Percentiles rank a stretch among this genome's conserved stretches.
phyloP scores from a whole-genome alignment of 2,888 invertebrate species.

The Temnothorax rugatulus region DNA sequence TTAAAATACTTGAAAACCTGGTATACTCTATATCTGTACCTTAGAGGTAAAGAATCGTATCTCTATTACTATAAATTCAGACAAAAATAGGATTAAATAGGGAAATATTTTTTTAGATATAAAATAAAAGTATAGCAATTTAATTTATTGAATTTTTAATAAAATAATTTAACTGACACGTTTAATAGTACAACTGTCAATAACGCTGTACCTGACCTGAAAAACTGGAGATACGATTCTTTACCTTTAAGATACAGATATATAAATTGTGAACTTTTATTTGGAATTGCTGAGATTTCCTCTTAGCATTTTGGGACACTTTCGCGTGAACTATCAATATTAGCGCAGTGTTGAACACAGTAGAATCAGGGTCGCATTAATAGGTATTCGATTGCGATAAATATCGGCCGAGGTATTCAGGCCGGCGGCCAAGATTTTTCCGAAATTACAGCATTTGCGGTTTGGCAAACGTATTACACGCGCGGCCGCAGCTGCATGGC shows the following conservation, averaged over 20 bases:
- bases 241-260: not conserved
- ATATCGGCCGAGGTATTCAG: conserved; percentile 67
- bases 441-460: conserved; percentile 77
- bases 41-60: no score
- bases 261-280: not conserved
- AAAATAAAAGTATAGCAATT: no score
- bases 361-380: conserved; percentile 22
- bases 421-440: conserved; percentile 82
- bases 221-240: no score
- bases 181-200: no score
- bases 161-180: no score
- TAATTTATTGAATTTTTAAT: no score
- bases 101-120: no score
- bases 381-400: conserved; percentile 56
- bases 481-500: conserved; percentile 80
- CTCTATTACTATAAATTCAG: no score
- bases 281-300: not conserved
- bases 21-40: no score
- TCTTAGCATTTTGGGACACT: not conserved
- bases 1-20: no score
- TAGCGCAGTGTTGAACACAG: not conserved
- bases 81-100: no score
- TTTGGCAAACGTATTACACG: conserved; percentile 80
- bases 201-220: no score
- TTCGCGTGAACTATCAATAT: not conserved